Evolutionary conservation across 2,113 vertebrate genomes (phyloP).

Genomic region (Epinephelus lanceolatus): DNA sequence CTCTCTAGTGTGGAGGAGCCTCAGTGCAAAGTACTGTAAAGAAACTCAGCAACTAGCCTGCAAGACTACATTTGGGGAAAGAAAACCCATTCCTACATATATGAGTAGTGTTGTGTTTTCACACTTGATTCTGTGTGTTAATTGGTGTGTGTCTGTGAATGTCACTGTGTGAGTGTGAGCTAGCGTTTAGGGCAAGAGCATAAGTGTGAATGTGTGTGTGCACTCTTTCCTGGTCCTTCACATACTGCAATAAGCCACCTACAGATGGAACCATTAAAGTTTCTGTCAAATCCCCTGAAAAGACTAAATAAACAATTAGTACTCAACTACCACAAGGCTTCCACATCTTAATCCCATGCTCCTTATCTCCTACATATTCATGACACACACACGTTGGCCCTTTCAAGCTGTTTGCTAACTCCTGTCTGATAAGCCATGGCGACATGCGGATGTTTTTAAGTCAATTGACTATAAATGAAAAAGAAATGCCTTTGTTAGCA

Average conservation of each 20-base stretch:
- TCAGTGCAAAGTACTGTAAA: neutral
- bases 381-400: neutral
- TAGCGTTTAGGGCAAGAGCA: neutral
- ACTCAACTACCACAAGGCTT: neutral
- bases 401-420: constrained; percentile 15
- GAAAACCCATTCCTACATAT: neutral
- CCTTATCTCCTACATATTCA: constrained; percentile 24
- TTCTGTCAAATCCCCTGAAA: constrained; percentile 23
- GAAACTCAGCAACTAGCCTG: neutral
- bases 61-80: neutral
- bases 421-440: neutral
- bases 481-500: constrained; percentile 7
- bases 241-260: constrained; percentile 3
- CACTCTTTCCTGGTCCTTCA: neutral
- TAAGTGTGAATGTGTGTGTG: neutral
- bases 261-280: constrained; percentile 34
- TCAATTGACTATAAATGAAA: neutral
- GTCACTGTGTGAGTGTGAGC: neutral
- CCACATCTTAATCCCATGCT: constrained; percentile 18
- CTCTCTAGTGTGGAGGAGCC: neutral
- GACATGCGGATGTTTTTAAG: neutral
- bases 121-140: neutral
- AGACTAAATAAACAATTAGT: constrained; percentile 36
- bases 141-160: neutral
- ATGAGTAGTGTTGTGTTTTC: neutral